Conservation (phyloP, 2,888 invertebrate genomes). For the Tenthredo mesomela region DNA sequence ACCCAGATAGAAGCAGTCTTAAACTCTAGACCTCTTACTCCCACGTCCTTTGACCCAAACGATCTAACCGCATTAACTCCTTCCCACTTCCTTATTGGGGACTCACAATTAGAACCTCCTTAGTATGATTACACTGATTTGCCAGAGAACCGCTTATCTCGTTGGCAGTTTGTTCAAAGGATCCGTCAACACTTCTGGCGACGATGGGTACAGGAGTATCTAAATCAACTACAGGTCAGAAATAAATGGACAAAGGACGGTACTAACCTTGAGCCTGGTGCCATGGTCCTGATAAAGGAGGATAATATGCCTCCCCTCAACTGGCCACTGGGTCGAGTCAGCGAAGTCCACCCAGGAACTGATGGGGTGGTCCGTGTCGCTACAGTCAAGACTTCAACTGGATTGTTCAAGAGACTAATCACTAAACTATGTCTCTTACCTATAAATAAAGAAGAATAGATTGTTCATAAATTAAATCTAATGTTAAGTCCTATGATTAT, state of each 20-base stretch:
- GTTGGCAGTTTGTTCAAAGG: constrained; percentile 59
- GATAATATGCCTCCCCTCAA: constrained; percentile 55
- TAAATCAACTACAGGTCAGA: constrained; percentile 55
- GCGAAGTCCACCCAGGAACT: constrained; percentile 53
- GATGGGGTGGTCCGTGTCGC: constrained; percentile 41
- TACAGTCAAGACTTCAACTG: neutral
- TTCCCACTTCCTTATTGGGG: constrained; percentile 43
- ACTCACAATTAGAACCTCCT: constrained; percentile 21
- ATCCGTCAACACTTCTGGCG: constrained; percentile 57
- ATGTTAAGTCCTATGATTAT: too few relatives aligned
- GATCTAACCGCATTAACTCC: constrained; percentile 23
- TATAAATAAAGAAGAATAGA: too few relatives aligned
- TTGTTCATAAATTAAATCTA: too few relatives aligned
- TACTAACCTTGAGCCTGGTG: constrained; percentile 48
- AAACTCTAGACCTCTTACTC: constrained; percentile 27
- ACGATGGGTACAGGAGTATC: constrained; percentile 55
- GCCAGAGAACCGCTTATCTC: constrained; percentile 52
- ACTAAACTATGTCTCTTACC: neutral
- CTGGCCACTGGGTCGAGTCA: constrained; percentile 55
- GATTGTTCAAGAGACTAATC: neutral
- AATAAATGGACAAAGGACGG: constrained; percentile 56
- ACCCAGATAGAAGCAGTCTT: constrained; percentile 35
- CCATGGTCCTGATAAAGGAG: constrained; percentile 55
- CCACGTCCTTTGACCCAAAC: constrained; percentile 25
- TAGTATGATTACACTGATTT: neutral